Evolutionary conservation across 2,888 invertebrate species (phyloP).

Genomic region (Tenthredo distinguenda): DNA sequence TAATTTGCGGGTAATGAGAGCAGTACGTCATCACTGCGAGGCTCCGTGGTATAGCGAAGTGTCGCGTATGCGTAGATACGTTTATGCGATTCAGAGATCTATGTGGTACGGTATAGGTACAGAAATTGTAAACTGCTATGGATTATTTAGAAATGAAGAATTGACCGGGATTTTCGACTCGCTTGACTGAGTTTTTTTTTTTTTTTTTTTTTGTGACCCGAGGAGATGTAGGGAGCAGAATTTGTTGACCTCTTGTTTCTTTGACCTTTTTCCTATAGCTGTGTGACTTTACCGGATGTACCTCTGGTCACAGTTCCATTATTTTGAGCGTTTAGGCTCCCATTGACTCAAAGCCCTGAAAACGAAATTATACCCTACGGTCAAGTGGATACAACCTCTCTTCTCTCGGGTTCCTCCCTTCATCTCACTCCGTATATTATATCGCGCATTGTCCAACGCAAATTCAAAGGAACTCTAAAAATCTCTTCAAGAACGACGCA

Average conservation of each 20-base stretch:
- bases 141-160: not conserved
- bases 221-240: not conserved
- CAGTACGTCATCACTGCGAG: slow-evolving; percentile 56
- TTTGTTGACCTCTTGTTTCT: not conserved
- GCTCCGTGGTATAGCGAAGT: slow-evolving; percentile 10
- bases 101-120: not conserved
- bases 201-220: not conserved
- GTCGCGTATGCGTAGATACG: not conserved
- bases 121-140: not conserved
- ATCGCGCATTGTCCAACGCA: slow-evolving; percentile 16
- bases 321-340: not conserved
- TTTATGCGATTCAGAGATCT: not conserved
- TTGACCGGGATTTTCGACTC: not conserved
- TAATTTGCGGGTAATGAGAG: slow-evolving; percentile 70
- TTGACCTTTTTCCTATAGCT: not conserved
- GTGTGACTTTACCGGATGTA: not conserved
- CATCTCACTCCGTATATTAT: not conserved
- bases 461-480: slow-evolving; percentile 35
- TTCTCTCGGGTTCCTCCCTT: not conserved
- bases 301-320: not conserved
- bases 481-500: slow-evolving; percentile 25
- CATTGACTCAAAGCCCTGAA: slow-evolving; percentile 17
- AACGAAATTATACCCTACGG: slow-evolving; percentile 43
- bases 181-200: not conserved
- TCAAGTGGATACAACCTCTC: slow-evolving; percentile 43